phyloP scores from a whole-genome alignment of 2,888 invertebrate species.

The Chloroclysta siterata region DNA sequence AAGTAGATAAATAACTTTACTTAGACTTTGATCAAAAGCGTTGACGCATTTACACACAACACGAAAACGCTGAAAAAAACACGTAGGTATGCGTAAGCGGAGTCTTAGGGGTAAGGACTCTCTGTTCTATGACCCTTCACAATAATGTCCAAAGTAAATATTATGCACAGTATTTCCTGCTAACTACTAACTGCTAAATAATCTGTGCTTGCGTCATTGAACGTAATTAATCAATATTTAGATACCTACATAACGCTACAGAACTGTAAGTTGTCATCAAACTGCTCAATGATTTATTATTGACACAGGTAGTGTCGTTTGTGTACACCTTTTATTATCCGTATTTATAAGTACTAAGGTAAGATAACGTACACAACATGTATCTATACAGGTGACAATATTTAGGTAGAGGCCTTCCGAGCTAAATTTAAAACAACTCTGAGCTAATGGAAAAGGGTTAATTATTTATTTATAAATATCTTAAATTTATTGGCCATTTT shows the following conservation, averaged over 20 bases:
- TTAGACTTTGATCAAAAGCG: too few relatives aligned
- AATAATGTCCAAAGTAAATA: constrained; percentile 10
- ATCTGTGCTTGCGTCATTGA: constrained; percentile 12
- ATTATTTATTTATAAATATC: too few relatives aligned
- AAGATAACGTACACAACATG: background rate
- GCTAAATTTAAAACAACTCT: background rate
- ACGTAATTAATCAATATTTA: constrained; percentile 24
- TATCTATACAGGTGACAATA: background rate
- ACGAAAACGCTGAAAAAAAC: too few relatives aligned
- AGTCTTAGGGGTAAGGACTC: background rate
- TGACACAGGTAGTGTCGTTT: constrained; percentile 7
- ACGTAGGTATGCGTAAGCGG: too few relatives aligned
- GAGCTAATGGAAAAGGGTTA: background rate
- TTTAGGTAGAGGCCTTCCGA: background rate
- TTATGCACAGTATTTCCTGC: constrained; percentile 6
- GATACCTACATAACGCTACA: constrained; percentile 10
- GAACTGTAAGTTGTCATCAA: constrained; percentile 22
- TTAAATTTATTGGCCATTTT: too few relatives aligned
- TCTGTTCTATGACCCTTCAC: constrained; percentile 3
- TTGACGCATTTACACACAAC: too few relatives aligned
- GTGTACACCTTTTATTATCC: constrained; percentile 2
- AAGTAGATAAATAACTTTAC: too few relatives aligned
- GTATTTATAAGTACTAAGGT: background rate
- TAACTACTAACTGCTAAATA: constrained; percentile 11
- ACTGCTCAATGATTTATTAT: constrained; percentile 19